Conservation (phyloP, 64 coral and sea anemone genomes). For the Pachyseris speciosa region DNA sequence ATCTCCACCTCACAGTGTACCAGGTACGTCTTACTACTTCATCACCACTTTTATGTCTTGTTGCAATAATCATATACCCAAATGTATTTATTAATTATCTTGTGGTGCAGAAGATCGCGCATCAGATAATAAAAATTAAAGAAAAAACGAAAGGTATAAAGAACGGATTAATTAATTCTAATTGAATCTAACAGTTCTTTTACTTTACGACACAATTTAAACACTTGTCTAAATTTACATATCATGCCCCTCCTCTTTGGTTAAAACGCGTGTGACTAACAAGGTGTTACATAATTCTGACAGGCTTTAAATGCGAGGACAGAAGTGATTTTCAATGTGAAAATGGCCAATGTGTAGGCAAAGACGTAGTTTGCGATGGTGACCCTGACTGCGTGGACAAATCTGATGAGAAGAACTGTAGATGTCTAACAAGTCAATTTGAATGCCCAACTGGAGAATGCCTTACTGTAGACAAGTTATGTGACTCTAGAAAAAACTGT, state of each 20-base stretch:
- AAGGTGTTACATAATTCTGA: background rate
- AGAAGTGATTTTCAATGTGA: conserved; percentile 29
- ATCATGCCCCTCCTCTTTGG: too few relatives aligned
- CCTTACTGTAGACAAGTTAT: background rate
- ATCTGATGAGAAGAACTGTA: conserved; percentile 55
- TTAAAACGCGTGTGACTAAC: too few relatives aligned
- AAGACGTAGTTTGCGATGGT: conserved; percentile 53
- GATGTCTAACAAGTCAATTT: conserved; percentile 36
- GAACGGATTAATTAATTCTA: too few relatives aligned
- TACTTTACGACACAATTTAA: too few relatives aligned
- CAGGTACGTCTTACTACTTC: background rate
- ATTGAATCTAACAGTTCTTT: too few relatives aligned
- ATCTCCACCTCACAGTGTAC: conserved; percentile 31
- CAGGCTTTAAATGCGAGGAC: conserved; percentile 23
- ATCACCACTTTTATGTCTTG: background rate
- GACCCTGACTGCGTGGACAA: conserved; percentile 29
- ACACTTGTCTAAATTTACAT: too few relatives aligned
- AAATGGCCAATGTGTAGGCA: conserved; percentile 52
- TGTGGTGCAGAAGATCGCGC: too few relatives aligned
- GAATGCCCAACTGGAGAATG: conserved; percentile 52
- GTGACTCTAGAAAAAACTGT: conserved; percentile 20
- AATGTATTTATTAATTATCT: too few relatives aligned
- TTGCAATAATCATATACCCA: too few relatives aligned
- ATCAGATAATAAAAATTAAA: too few relatives aligned
- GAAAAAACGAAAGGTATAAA: too few relatives aligned